Evolutionary conservation across 2,797 vertebrate genomes (phyloP).

Genomic region (Chaenodraco wilsoni): DNA sequence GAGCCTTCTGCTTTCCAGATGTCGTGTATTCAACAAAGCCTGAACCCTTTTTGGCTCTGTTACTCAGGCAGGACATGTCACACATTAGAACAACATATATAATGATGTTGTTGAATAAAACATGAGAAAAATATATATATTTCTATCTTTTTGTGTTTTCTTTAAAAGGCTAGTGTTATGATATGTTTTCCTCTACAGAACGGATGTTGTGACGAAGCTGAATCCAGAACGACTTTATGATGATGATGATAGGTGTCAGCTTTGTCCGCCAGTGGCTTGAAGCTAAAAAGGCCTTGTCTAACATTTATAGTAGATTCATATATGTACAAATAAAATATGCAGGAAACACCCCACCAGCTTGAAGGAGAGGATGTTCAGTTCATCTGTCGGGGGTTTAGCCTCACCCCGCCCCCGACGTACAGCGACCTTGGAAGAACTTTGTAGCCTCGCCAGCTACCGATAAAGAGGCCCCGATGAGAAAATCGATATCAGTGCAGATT

Average conservation of each 20-base stretch:
- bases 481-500: conserved; percentile 78
- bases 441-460: conserved; percentile 52
- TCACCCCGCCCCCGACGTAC: conserved; percentile 38
- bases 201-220: conserved; percentile 52
- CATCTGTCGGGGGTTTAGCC: conserved; percentile 41
- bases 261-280: conserved; percentile 61
- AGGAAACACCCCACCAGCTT: conserved; percentile 63
- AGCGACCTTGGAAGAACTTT: conserved; percentile 74
- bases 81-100: conserved; percentile 59
- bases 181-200: conserved; percentile 56
- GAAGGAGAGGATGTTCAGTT: conserved; percentile 65
- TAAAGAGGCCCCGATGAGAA: conserved; percentile 69
- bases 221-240: conserved; percentile 44
- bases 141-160: conserved; percentile 52
- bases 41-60: conserved; percentile 48
- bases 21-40: conserved; percentile 31
- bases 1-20: conserved; percentile 35
- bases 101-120: conserved; percentile 78
- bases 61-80: conserved; percentile 58
- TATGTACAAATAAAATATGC: conserved; percentile 81
- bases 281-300: conserved; percentile 72
- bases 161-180: conserved; percentile 67
- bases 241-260: conserved; percentile 16
- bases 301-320: conserved; percentile 68
- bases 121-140: conserved; percentile 73